Evolutionary conservation across 1,140 invertebrate genomes (phyloP), one percentile per base, ranked within the genome.

Genomic region (Portunus trituberculatus): DNA sequence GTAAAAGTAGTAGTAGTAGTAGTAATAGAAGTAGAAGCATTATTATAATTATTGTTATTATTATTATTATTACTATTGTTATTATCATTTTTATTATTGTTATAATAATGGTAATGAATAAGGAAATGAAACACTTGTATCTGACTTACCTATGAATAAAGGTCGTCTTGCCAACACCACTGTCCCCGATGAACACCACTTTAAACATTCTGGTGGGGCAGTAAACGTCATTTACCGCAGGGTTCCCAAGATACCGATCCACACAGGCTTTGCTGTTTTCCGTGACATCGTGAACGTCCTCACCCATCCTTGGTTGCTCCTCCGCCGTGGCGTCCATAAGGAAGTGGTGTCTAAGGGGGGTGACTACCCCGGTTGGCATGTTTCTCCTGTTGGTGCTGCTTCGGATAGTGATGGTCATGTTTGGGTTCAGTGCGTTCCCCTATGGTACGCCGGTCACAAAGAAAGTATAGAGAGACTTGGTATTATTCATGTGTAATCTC

Each of bases 121-220:
- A 6, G 6, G 39, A 39, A 39, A 39, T 39, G 39, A 39, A 39
- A 39, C 39, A 39, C 6, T 6, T 39, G 39, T 39, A 39, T 39
- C 39, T 2, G 39, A 39, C 39, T 6, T 76, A 96, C 91, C 96
- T 91, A 93, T 97, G 97, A 29, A 98, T 97, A 96, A 98, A 97
- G 96, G 97, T 97, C 76, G 97, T 97, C 95, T 98, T 98, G 0
- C 98, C 98, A 39, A 98, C 98, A 29, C 97, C 97, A 29, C 97
- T 97, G 96, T 98, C 98, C 4, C 98, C 97, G 67, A 98, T 97
- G 96, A 98, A 97, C 4, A 98, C 97, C 14, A 98, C 97, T 96
- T 98, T 98, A 97, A 97, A 98, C 29, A 98, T 96, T 91, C 97
- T 94, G 6, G 94, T 84, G 32, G 93, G 93, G 45, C 88, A 82